Conservation (phyloP, 2,888 invertebrate genomes). For the Cataglyphis rosenhaueri region DNA sequence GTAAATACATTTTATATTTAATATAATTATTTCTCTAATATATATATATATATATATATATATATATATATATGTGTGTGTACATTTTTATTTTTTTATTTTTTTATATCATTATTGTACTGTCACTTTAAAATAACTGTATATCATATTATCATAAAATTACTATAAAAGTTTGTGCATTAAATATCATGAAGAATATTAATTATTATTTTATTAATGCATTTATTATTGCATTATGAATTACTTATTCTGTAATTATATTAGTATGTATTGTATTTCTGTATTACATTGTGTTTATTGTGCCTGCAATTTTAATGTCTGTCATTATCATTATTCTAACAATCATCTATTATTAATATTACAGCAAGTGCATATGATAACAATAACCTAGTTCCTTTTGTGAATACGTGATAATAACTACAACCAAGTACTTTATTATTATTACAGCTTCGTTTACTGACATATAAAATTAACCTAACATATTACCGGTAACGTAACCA, state of each 20-base stretch:
- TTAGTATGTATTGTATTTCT: constrained; percentile 31
- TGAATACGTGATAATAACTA: constrained; percentile 26
- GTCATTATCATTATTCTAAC: constrained; percentile 27
- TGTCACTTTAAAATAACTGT: neutral
- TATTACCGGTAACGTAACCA: constrained; percentile 23
- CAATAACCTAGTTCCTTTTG: constrained; percentile 1
- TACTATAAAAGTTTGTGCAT: constrained; percentile 6
- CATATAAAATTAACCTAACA: constrained; percentile 48
- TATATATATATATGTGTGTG: no score
- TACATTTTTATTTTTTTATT: neutral
- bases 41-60: no score
- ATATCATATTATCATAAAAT: neutral
- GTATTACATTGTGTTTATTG: neutral
- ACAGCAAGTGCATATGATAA: constrained; percentile 10
- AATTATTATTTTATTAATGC: constrained; percentile 17
- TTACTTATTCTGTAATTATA: constrained; percentile 4
- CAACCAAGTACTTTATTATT: constrained; percentile 30
- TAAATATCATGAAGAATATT: constrained; percentile 12
- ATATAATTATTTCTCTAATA: neutral
- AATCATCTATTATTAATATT: constrained; percentile 27
- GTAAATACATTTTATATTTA: neutral
- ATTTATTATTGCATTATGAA: neutral
- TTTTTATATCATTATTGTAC: neutral
- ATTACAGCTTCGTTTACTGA: constrained; percentile 37
- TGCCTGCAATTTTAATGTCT: neutral